Evolutionary conservation across 1,140 invertebrate genomes (phyloP).

Genomic region (Augochlora pura): DNA sequence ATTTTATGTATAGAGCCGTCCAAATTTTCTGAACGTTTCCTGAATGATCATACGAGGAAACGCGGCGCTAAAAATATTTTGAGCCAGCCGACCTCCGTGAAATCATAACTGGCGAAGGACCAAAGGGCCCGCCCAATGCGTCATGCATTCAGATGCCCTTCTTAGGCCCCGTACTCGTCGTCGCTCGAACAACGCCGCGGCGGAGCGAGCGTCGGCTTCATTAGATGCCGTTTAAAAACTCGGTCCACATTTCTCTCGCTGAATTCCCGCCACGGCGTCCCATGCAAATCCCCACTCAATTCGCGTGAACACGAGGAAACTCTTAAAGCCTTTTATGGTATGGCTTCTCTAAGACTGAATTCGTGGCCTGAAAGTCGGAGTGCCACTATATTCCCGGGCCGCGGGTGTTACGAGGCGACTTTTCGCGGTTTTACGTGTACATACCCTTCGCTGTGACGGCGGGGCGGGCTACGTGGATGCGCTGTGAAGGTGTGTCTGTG

Average conservation of each 20-base stretch:
- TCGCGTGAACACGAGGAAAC: slow-evolving; percentile 60
- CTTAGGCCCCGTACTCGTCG: no score
- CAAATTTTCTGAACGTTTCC: no score
- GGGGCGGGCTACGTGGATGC: no score
- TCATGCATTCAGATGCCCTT: no score
- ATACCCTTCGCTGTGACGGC: background rate
- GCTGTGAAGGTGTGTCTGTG: no score
- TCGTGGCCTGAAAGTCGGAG: slow-evolving; percentile 62
- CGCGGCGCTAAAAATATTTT: no score
- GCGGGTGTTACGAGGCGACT: slow-evolving; percentile 47
- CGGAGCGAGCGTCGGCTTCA: slow-evolving; percentile 52
- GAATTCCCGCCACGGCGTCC: slow-evolving; percentile 50
- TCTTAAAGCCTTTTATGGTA: slow-evolving; percentile 62
- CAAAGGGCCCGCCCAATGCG: no score
- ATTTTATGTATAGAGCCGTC: no score
- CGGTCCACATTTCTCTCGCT: slow-evolving; percentile 58
- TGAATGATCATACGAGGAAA: no score
- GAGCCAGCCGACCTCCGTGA: no score
- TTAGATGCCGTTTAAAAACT: slow-evolving; percentile 66
- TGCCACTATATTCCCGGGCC: slow-evolving; percentile 50
- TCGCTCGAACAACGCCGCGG: slow-evolving; percentile 56
- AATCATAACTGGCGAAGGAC: no score
- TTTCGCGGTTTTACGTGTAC: slow-evolving; percentile 51
- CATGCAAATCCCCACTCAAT: slow-evolving; percentile 64
- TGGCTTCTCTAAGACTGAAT: slow-evolving; percentile 60